Conservation (phyloP, 2,797 vertebrate genomes). For the Tokudaia tokunoshimensis region DNA sequence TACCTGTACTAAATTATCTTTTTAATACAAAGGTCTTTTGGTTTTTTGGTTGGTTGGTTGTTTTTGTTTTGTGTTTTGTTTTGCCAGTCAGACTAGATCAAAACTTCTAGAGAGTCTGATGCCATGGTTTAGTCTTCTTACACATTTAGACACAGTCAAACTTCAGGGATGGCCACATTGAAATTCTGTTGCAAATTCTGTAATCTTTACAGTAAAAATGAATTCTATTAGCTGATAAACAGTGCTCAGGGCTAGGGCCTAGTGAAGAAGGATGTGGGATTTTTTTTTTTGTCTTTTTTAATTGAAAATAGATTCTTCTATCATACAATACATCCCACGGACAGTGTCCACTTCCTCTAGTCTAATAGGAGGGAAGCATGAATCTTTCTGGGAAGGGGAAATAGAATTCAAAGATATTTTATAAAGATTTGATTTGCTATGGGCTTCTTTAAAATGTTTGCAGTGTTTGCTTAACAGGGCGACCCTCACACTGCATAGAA, state of each 20-base stretch:
- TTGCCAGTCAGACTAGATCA: background rate
- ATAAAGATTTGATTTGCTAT: background rate
- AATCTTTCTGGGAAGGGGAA: background rate
- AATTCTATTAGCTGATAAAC: background rate
- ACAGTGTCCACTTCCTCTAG: background rate
- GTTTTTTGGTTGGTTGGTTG: background rate
- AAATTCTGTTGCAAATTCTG: background rate
- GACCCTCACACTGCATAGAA: background rate
- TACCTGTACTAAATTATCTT: background rate
- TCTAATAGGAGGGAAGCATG: background rate
- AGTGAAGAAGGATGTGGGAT: background rate
- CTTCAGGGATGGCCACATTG: background rate
- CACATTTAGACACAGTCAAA: background rate
- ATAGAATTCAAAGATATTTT: constrained; percentile 40
- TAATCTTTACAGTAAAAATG: background rate
- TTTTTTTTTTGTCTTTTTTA: background rate
- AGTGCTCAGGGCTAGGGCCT: background rate
- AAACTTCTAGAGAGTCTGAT: background rate
- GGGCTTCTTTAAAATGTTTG: background rate
- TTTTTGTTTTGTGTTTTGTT: background rate
- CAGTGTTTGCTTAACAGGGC: background rate
- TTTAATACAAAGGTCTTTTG: constrained; percentile 45
- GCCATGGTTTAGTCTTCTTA: background rate
- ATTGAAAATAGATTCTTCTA: background rate
- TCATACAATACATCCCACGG: background rate